These are phyloP conservation scores for Eulemur coronatus DNA, from an alignment of 2,797 vertebrate species.

Conservation along the genomic window DNA sequence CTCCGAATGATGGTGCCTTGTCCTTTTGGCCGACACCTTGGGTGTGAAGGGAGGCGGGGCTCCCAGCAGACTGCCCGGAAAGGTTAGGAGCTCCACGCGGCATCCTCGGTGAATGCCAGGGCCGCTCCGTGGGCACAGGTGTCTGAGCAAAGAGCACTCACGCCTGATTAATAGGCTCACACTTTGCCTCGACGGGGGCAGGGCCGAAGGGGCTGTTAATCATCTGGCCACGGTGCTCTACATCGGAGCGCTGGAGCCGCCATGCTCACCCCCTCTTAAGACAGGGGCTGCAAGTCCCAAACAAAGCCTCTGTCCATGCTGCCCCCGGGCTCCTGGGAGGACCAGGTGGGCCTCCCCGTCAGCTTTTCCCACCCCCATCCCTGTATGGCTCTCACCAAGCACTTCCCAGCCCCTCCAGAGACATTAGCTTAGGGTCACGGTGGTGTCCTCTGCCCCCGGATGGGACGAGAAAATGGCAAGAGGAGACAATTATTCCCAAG, in stretches of 20 bases:
- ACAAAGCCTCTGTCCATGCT: background rate
- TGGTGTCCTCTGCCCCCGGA: background rate
- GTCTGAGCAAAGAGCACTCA: slow-evolving; percentile 64
- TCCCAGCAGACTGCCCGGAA: slow-evolving; percentile 75
- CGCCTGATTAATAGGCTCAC: slow-evolving; percentile 81
- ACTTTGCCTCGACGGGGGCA: slow-evolving; percentile 69
- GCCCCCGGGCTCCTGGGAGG: background rate
- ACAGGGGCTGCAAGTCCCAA: too few species aligned
- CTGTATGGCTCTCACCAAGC: background rate
- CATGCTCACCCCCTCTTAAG: accelerated
- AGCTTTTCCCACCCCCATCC: accelerated
- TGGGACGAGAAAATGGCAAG: background rate
- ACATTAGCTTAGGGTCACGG: background rate
- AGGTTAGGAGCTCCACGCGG: slow-evolving; percentile 78
- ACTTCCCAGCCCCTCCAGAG: background rate
- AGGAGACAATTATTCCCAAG: background rate
- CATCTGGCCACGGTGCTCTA: background rate
- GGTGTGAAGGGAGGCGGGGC: slow-evolving; percentile 73
- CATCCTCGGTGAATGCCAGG: slow-evolving; percentile 73
- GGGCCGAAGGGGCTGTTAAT: slow-evolving; percentile 72
- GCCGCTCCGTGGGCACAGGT: slow-evolving; percentile 36
- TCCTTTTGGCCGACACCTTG: slow-evolving; percentile 62
- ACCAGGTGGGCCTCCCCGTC: background rate
- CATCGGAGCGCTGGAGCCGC: background rate
- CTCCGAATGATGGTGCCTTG: slow-evolving; percentile 74